Base-by-base conservation (phyloP, 2,888 invertebrate genomes). In the Plagiodera versicolora region DNA sequence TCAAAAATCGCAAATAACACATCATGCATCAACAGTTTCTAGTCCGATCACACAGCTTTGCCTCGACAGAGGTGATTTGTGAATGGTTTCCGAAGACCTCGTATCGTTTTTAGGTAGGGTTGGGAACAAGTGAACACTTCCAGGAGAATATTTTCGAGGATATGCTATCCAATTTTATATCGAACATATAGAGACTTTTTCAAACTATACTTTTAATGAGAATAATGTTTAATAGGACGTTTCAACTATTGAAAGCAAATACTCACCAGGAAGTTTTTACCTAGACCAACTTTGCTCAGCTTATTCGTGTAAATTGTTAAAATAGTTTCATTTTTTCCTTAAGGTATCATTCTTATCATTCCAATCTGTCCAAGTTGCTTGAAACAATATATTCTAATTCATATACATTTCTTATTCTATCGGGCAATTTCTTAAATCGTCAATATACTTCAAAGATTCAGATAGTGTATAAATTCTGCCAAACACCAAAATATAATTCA, bases 1-100 rank as follows among this genome's bases (percentile, higher is more conserved):
- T 95, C 75, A 93, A 94, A 81, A 92, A 90, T 77, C 88, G 89
- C 81, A 95, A 95, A 89, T 95, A 89, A 84, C 82, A 80, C 58
- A 57, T 61, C 60, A 64, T 63, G 66, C 60, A 58, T 60, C 52
- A 50, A 60, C 59, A 61, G 63, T 67, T 66, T 72, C 70, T 70
- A 70, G 70, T 70, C 62, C 66, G 67, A 60, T 50, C 61, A 65
- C 58, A 60, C 56, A 54, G 56, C 61, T 35, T 44, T 52, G 59
- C 56, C n/a, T 35, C 56, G 24, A 50, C 57, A 39, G 39, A 39
- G 14, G 14, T 6, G 32, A 11, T 59, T 63, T 63, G 52, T 63
- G 51, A 58, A 66, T 10, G 14, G 14, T 39, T 10, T 39, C 11
- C 32, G 32, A 32, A 32, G 11, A 32, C 32, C 32, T 32, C 32